Conservation (phyloP, 2,113 vertebrate genomes). For the Haliaeetus leucogaster region DNA sequence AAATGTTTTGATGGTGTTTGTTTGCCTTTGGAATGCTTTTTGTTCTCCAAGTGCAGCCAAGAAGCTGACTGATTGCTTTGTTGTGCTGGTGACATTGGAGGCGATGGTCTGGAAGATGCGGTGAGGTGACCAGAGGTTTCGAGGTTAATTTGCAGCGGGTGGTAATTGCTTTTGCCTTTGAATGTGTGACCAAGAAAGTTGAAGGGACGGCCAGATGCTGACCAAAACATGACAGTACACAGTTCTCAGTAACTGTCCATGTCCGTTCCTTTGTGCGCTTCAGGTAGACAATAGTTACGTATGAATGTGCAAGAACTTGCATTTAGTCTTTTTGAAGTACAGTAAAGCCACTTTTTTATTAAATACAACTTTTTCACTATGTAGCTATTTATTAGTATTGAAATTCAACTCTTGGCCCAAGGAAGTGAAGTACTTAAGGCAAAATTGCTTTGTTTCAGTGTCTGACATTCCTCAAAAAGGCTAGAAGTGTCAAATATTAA, state of each 20-base stretch:
- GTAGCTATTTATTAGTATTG: neutral
- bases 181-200: rapidly evolving
- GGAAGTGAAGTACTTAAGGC: neutral
- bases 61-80: neutral
- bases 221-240: rapidly evolving
- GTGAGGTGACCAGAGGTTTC: neutral
- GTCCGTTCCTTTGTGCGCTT: neutral
- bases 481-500: neutral
- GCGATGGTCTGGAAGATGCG: neutral
- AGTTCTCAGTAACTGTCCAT: neutral
- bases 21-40: neutral
- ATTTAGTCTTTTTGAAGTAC: neutral
- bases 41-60: neutral
- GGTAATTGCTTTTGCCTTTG: neutral
- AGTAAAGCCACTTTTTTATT: neutral
- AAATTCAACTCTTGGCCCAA: neutral
- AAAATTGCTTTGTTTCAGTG: neutral
- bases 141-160: neutral
- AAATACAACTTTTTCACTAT: neutral
- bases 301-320: neutral
- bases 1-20: neutral
- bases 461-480: neutral
- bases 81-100: rapidly evolving
- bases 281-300: rapidly evolving
- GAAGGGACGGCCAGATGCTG: neutral